Percentiles rank a stretch among this genome's conserved stretches.
These are phyloP conservation scores for Pipra filicauda DNA, from an alignment of 2,113 vertebrate species.

Conservation along the genomic window DNA sequence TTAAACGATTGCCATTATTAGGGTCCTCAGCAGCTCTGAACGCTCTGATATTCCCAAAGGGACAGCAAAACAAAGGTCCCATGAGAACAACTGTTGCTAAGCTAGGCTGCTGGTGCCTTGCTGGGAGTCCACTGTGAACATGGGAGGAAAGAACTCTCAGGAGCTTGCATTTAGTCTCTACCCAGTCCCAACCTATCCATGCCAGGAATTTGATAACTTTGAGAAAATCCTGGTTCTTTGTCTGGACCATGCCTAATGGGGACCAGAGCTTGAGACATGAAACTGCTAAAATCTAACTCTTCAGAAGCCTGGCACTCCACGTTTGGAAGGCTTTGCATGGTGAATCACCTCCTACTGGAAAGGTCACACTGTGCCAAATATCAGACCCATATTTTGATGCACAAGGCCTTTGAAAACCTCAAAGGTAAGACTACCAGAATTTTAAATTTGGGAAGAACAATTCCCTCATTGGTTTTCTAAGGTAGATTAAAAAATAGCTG, in stretches of 20 bases:
- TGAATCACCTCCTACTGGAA: not conserved
- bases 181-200: not conserved
- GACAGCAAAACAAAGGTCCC: not conserved
- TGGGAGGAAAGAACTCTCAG: accelerated
- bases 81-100: accelerated
- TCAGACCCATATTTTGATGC: not conserved
- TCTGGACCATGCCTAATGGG: not conserved
- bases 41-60: not conserved
- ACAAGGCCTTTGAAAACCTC: not conserved
- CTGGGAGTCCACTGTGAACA: not conserved
- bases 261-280: not conserved
- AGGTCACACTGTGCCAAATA: not conserved
- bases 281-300: not conserved
- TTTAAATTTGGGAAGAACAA: not conserved
- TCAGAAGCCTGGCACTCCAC: not conserved
- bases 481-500: not conserved
- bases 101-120: not conserved
- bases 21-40: not conserved
- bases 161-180: not conserved
- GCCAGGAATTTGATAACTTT: not conserved
- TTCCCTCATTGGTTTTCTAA: not conserved
- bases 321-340: not conserved
- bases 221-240: not conserved
- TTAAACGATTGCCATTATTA: not conserved
- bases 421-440: not conserved